Percentiles rank a stretch among this genome's conserved stretches.
These are phyloP conservation scores for Hydractinia symbiolongicarpus DNA, from an alignment of 30 jellyfish, hydroid and myxozoan genomes.

Conservation along the genomic window DNA sequence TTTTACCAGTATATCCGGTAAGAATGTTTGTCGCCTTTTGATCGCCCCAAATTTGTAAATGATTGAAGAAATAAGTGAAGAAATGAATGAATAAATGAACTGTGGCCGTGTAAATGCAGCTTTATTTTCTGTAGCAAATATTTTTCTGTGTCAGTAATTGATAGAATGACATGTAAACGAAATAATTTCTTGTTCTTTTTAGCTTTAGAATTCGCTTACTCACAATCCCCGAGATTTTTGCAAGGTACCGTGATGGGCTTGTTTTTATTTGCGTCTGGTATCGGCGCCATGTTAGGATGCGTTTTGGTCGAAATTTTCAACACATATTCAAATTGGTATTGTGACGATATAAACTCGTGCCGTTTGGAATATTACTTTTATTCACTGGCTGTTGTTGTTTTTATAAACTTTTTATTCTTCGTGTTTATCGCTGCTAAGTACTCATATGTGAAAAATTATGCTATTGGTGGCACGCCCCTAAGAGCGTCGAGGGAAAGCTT, in stretches of 20 bases:
- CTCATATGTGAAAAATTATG: slow-evolving; percentile 33
- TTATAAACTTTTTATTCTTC: slow-evolving; percentile 53
- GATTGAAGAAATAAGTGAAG: too few relatives aligned
- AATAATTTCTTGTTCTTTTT: not conserved
- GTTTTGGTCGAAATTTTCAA: slow-evolving; percentile 53
- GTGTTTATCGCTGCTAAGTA: slow-evolving; percentile 46
- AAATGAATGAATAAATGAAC: too few relatives aligned
- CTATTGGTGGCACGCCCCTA: not conserved
- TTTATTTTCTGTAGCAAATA: too few relatives aligned
- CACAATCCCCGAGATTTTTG: slow-evolving; percentile 86
- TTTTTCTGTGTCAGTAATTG: too few relatives aligned
- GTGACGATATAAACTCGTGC: slow-evolving; percentile 46
- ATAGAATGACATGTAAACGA: too few relatives aligned
- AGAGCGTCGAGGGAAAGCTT: not conserved
- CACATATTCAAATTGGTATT: slow-evolving; percentile 53
- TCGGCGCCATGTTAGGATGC: slow-evolving; percentile 82
- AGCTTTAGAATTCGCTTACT: slow-evolving; percentile 87
- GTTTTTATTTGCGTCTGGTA: slow-evolving; percentile 65
- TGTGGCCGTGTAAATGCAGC: too few relatives aligned
- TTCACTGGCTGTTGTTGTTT: slow-evolving; percentile 50
- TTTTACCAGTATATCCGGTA: slow-evolving; percentile 81
- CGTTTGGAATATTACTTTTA: slow-evolving; percentile 49
- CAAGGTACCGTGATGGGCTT: slow-evolving; percentile 89
- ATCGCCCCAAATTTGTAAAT: not conserved
- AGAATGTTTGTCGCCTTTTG: not conserved